phyloP scores from a whole-genome alignment of 2,113 vertebrate genomes.

The Channa maculata region DNA sequence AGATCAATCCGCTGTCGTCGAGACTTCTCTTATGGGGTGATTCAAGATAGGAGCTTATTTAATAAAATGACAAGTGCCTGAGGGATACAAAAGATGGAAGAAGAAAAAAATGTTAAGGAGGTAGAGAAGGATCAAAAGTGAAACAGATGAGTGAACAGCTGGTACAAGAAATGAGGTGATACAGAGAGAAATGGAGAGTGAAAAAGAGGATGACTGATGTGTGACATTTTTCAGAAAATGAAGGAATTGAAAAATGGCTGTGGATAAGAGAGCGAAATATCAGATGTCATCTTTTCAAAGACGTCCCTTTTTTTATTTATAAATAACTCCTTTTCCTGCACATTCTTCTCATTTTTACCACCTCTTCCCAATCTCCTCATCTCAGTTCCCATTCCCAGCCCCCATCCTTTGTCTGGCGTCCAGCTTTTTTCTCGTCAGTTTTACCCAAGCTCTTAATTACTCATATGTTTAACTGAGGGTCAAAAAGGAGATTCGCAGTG shows the following conservation, averaged over 20 bases:
- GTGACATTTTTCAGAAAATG: constrained; percentile 45
- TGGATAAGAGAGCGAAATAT: constrained; percentile 26
- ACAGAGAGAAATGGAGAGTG: constrained; percentile 60
- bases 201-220: constrained; percentile 56
- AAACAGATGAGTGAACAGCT: constrained; percentile 72
- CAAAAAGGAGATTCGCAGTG: constrained; percentile 49
- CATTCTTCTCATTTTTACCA: constrained; percentile 7
- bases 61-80: background rate
- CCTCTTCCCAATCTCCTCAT: constrained; percentile 42
- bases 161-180: constrained; percentile 59
- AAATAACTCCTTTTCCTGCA: constrained; percentile 15
- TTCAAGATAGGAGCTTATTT: constrained; percentile 15
- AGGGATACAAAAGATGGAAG: background rate
- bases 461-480: constrained; percentile 64
- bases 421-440: constrained; percentile 41
- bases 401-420: constrained; percentile 71
- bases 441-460: constrained; percentile 41
- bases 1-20: constrained; percentile 27
- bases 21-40: background rate
- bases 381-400: constrained; percentile 57
- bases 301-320: constrained; percentile 2
- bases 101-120: constrained; percentile 3
- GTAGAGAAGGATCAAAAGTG: constrained; percentile 61
- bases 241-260: constrained; percentile 38
- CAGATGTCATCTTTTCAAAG: constrained; percentile 40